Conservation (phyloP, 1,140 invertebrate species). For the Orchesella cincta region DNA sequence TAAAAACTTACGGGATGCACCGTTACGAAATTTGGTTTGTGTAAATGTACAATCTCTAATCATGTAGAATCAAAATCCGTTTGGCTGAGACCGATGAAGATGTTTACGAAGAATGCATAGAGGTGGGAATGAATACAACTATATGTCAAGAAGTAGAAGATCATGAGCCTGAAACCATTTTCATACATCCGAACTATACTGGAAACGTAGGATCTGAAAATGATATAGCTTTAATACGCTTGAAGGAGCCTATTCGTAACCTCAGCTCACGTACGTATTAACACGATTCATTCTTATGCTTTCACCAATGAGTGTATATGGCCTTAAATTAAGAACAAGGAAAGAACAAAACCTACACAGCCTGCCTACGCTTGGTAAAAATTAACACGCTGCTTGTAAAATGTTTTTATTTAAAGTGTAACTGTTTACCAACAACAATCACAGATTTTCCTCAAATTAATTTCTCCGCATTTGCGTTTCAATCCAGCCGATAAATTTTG, state of each 20-base stretch:
- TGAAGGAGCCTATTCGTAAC: constrained; percentile 40
- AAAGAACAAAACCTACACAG: no score
- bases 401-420: no score
- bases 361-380: no score
- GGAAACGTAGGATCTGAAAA: constrained; percentile 28
- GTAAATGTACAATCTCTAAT: no score
- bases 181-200: constrained; percentile 41
- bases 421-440: no score
- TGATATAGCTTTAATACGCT: constrained; percentile 47
- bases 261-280: constrained; percentile 42
- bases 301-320: no score
- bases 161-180: constrained; percentile 31
- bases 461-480: constrained; percentile 59
- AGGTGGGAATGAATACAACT: neutral
- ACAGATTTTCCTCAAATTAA: no score
- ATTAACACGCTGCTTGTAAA: no score
- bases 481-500: constrained; percentile 73
- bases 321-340: no score
- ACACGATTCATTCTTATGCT: no score
- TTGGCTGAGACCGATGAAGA: constrained; percentile 42
- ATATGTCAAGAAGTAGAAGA: constrained; percentile 17
- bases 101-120: constrained; percentile 40
- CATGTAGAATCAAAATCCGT: constrained; percentile 26
- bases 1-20: neutral
- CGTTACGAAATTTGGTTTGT: no score